Conservation (phyloP, 1,140 invertebrate genomes). For the Platyscapa corneri region DNA sequence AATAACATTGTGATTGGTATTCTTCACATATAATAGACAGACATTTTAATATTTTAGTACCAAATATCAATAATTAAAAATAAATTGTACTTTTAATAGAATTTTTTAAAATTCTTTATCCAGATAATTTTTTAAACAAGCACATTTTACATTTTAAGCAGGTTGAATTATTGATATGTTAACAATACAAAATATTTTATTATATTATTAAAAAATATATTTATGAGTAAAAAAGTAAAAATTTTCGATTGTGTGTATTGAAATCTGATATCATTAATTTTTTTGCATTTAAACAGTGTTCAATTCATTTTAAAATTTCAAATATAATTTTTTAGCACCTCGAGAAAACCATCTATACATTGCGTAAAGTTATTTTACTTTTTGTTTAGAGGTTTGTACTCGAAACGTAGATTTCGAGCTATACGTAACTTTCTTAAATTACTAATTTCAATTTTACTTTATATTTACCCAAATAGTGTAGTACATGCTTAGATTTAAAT, state of each 20-base stretch:
- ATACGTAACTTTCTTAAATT: constrained; percentile 46
- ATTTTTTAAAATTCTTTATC: neutral
- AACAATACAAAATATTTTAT: too few relatives aligned
- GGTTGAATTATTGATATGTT: neutral
- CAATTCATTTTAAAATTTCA: too few relatives aligned
- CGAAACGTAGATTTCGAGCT: constrained; percentile 47
- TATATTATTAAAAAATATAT: too few relatives aligned
- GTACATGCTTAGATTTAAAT: constrained; percentile 29
- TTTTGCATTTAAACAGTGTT: too few relatives aligned
- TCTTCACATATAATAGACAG: too few relatives aligned
- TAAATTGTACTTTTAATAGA: too few relatives aligned
- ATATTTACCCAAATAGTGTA: neutral
- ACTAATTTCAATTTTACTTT: neutral
- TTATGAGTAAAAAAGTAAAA: too few relatives aligned
- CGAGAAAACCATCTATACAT: neutral
- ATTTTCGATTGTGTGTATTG: neutral
- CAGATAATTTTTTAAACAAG: neutral
- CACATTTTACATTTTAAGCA: neutral
- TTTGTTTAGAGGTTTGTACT: constrained; percentile 50
- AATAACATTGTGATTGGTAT: too few relatives aligned
- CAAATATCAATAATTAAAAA: neutral
- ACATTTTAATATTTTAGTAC: neutral
- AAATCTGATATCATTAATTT: too few relatives aligned
- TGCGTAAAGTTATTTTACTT: neutral
- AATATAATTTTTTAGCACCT: neutral